phyloP scores from a whole-genome alignment of 2,797 vertebrate species.

The Sebastes paucispinis region DNA sequence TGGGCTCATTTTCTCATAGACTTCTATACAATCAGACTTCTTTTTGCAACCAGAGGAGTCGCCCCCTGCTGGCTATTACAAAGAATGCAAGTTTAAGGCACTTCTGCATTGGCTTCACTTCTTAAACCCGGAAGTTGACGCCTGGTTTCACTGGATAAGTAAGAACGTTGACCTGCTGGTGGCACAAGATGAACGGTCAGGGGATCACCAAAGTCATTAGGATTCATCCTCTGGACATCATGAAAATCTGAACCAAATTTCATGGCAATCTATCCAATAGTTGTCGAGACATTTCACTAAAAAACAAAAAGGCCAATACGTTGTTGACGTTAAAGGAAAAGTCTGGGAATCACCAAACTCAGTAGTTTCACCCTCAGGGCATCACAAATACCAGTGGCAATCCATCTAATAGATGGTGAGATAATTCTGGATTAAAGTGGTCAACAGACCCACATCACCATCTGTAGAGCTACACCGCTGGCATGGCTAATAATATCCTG shows the following conservation, averaged over 20 bases:
- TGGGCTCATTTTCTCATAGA: too few species aligned
- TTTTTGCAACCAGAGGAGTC: too few species aligned
- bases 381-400: neutral
- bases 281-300: neutral
- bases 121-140: too few species aligned
- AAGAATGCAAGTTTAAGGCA: too few species aligned
- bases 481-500: neutral
- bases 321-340: rapidly evolving
- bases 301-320: rapidly evolving
- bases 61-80: too few species aligned
- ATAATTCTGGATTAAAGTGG: neutral
- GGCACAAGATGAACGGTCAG: neutral
- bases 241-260: neutral
- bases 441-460: too few species aligned
- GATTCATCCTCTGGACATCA: neutral
- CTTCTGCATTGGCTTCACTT: too few species aligned
- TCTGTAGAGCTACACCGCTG: neutral
- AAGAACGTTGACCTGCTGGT: neutral
- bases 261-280: neutral
- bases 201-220: neutral
- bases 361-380: neutral
- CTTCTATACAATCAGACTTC: too few species aligned
- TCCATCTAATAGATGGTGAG: neutral
- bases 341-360: neutral
- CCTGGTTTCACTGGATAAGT: too few species aligned